Evolutionary conservation across 2,888 invertebrate genomes (phyloP).

Genomic region (Protodeltote pygarga): DNA sequence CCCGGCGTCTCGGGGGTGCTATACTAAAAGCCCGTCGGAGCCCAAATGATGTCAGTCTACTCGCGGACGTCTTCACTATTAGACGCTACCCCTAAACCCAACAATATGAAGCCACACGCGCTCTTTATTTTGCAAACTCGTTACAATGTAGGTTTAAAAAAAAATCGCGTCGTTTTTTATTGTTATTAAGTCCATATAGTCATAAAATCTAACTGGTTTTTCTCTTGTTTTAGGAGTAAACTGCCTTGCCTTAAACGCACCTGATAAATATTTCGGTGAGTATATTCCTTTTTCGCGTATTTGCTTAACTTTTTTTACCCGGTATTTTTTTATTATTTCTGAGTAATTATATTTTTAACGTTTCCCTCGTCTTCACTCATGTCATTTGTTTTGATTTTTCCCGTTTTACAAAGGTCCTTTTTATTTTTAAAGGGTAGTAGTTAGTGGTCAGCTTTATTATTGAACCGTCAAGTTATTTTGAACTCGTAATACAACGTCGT

Average conservation of each 20-base stretch:
- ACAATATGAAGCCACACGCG: constrained; percentile 56
- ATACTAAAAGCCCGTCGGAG: constrained; percentile 75
- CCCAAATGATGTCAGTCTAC: constrained; percentile 73
- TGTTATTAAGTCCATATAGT: constrained; percentile 1
- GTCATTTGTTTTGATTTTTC: not conserved
- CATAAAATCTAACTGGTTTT: constrained; percentile 53
- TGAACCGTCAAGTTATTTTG: constrained; percentile 6
- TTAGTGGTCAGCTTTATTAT: not conserved
- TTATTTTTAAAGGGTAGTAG: not conserved
- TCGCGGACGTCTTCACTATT: constrained; percentile 64
- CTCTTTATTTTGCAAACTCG: constrained; percentile 41
- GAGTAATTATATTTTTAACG: constrained; percentile 19
- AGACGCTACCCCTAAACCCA: constrained; percentile 58
- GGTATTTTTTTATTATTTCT: constrained; percentile 8
- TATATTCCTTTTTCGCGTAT: constrained; percentile 41
- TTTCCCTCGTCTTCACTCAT: constrained; percentile 14
- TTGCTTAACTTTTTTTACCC: constrained; percentile 28
- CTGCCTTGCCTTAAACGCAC: constrained; percentile 57
- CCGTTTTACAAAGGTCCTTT: not conserved
- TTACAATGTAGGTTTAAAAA: constrained; percentile 61
- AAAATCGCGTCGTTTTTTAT: constrained; percentile 11
- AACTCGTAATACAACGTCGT: constrained; percentile 4
- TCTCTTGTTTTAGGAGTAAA: constrained; percentile 74
- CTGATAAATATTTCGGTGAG: constrained; percentile 67
- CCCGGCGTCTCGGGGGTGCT: constrained; percentile 79